Conservation (phyloP, 1,140 invertebrate genomes). For the Eumeta japonica region DNA sequence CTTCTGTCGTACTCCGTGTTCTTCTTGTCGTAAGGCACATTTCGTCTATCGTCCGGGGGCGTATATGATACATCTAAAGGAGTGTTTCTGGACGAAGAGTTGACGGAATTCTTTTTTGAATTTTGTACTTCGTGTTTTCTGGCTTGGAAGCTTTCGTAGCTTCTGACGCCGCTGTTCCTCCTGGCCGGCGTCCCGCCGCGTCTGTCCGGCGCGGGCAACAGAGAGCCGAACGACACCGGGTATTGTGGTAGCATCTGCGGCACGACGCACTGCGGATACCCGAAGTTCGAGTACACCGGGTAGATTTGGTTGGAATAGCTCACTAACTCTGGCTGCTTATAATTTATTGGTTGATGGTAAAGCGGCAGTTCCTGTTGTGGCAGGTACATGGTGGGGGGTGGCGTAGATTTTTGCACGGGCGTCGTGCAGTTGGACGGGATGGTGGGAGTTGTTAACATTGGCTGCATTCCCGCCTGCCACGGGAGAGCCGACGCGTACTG, state of each 20-base stretch:
- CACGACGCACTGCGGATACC: neutral
- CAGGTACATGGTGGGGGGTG: slow-evolving; percentile 1
- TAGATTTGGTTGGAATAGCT: neutral
- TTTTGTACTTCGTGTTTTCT: slow-evolving; percentile 11
- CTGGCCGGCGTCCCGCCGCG: neutral
- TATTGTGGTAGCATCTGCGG: neutral
- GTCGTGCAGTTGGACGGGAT: neutral
- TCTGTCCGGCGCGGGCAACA: neutral
- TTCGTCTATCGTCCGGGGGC: slow-evolving; percentile 12
- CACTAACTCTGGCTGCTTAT: neutral
- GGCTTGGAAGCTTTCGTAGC: slow-evolving; percentile 9
- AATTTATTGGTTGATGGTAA: neutral
- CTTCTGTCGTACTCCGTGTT: slow-evolving; percentile 6
- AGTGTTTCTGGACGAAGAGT: slow-evolving; percentile 18
- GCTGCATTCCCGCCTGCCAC: no score
- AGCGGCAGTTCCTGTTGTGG: neutral
- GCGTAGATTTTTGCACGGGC: neutral
- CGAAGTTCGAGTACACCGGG: neutral
- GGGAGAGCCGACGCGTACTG: no score
- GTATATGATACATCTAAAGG: slow-evolving; percentile 15
- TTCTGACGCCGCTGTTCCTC: no score
- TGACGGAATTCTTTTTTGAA: slow-evolving; percentile 13
- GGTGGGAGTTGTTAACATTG: neutral
- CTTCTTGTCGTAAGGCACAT: slow-evolving; percentile 11
- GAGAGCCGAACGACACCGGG: neutral